phyloP scores from a whole-genome alignment of 1,140 invertebrate species.

The Wiebesia pumilae region DNA sequence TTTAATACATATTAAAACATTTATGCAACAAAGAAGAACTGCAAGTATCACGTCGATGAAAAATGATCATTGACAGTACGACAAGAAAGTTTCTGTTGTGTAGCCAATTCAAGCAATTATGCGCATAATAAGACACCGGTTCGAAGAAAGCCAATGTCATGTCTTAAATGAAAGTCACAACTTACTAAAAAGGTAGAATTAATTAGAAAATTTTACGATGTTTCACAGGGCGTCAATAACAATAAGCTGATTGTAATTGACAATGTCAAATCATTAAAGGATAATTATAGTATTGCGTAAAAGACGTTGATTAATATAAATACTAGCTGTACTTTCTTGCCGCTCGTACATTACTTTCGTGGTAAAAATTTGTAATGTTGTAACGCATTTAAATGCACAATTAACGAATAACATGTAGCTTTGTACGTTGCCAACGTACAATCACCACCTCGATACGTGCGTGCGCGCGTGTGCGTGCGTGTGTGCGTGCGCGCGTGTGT shows the following conservation, averaged over 20 bases:
- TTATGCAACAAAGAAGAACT: neutral
- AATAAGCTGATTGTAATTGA: neutral
- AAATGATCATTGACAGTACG: conserved; percentile 6
- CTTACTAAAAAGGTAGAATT: neutral
- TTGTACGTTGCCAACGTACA: neutral
- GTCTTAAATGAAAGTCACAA: neutral
- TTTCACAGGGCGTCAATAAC: neutral
- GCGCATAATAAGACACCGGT: conserved; percentile 16
- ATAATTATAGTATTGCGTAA: neutral
- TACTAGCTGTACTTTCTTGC: no score
- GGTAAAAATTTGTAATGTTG: neutral
- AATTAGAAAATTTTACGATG: conserved; percentile 1
- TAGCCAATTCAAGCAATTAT: neutral
- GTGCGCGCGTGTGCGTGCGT: no score
- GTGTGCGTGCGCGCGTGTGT: no score
- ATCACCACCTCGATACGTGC: neutral
- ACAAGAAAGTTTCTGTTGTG: neutral
- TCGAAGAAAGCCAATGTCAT: conserved; percentile 13
- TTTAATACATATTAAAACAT: neutral
- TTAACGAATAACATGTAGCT: neutral
- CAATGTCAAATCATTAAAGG: neutral
- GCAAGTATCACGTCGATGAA: neutral
- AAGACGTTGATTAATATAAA: neutral
- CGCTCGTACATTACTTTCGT: neutral
- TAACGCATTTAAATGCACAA: neutral